Percentiles rank a stretch among this genome's conserved stretches.
Conservation (phyloP, 2,113 vertebrate species). For the Lepidothrix coronata region DNA sequence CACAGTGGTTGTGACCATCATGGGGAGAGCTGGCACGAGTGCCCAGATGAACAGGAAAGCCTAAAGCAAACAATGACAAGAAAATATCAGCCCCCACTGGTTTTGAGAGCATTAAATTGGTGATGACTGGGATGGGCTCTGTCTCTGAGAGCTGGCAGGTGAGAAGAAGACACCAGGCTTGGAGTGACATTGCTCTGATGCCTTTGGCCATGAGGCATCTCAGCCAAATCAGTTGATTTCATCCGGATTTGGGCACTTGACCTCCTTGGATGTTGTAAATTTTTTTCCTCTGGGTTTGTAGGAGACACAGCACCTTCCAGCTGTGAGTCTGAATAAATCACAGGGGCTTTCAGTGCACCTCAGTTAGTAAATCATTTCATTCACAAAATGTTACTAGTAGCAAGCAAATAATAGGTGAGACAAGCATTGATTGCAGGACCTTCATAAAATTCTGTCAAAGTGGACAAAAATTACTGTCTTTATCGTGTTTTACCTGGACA, state of each 20-base stretch:
- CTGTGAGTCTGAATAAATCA: not conserved
- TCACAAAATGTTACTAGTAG: not conserved
- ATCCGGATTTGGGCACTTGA: not conserved
- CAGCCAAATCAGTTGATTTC: not conserved
- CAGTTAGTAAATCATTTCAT: not conserved
- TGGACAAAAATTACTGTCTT: not conserved
- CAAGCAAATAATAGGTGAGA: not conserved
- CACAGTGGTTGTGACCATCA: not conserved
- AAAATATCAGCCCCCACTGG: not conserved
- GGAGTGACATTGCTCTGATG: not conserved
- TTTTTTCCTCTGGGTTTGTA: not conserved
- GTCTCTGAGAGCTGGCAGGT: not conserved
- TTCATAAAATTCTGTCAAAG: not conserved
- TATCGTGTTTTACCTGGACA: not conserved
- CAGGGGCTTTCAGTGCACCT: not conserved
- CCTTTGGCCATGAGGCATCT: not conserved
- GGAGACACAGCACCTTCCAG: not conserved
- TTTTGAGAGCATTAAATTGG: not conserved
- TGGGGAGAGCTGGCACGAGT: not conserved
- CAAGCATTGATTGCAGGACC: not conserved
- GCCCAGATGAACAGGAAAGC: not conserved
- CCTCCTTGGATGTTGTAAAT: not conserved
- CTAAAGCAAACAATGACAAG: not conserved
- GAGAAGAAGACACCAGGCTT: not conserved
- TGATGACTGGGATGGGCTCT: not conserved